Conservation (phyloP, 1,140 invertebrate species). For the Phymastichus coffea region DNA sequence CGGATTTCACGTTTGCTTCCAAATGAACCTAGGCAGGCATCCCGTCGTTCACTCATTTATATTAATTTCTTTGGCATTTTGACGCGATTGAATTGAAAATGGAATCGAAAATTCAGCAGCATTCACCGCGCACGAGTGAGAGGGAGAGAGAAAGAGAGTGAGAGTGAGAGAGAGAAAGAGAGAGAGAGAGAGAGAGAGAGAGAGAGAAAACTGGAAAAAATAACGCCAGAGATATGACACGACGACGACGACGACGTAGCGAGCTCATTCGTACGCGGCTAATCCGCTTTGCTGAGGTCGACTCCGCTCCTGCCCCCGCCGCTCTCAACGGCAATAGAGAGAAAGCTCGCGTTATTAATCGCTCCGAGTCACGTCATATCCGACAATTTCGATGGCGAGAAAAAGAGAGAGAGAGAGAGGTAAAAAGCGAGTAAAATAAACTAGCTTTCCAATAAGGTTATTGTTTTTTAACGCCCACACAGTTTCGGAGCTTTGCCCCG, state of each 20-base stretch:
- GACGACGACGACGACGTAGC: not conserved
- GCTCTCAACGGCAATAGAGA: not conserved
- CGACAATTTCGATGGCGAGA: not conserved
- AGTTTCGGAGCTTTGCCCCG: too few relatives aligned
- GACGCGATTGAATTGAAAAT: conserved; percentile 1
- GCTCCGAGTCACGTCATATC: not conserved
- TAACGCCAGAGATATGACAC: not conserved
- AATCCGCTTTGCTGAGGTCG: conserved; percentile 4
- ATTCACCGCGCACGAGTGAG: too few relatives aligned
- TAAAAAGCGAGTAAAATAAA: too few relatives aligned
- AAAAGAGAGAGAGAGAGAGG: too few relatives aligned
- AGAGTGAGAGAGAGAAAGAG: not conserved
- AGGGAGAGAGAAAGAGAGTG: not conserved
- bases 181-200: not conserved
- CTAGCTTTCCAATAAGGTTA: not conserved
- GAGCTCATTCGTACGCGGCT: conserved; percentile 8
- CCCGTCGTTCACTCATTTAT: conserved; percentile 15
- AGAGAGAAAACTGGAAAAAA: not conserved
- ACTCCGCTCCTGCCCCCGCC: not conserved
- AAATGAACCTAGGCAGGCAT: conserved; percentile 14
- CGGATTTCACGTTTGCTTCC: conserved; percentile 6
- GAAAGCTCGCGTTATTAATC: not conserved
- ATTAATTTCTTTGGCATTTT: conserved; percentile 28
- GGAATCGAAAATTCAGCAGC: too few relatives aligned
- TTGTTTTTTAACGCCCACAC: too few relatives aligned